Evolutionary conservation across 2,888 invertebrate genomes (phyloP), one percentile per base, ranked within the genome.

Genomic region (Brenthis daphne): DNA sequence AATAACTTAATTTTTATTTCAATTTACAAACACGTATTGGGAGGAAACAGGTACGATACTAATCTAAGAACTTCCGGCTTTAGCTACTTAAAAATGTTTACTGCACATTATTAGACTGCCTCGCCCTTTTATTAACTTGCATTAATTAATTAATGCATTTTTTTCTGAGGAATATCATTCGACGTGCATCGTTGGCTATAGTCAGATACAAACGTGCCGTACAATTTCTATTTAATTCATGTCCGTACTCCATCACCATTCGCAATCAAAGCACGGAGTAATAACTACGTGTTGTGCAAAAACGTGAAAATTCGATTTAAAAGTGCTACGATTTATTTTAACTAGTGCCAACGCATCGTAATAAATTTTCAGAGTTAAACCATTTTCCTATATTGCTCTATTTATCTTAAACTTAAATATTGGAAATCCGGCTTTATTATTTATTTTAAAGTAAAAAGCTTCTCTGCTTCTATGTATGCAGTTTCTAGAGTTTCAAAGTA

Each of bases 231-330:
- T 50, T 5, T 50, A 50, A 50, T 48, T 48, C 58, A 54, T 51
- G 48, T 67, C 60, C 60, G 51, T 33, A 68, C 48, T 71, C 48
- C 57, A 64, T 50, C 48, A 37, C 37, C 50, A 37, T 60, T 20
- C 55, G 64, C 48, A 71, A 71, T 71, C 56, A 53, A 57, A 61
- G 60, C 64, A 69, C 66, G 67, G 29, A 60, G 64, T 58, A 48
- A 57, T 20, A 65, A 37, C 61, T 54, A 65, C 54, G 61, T 53
- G 61, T 29, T 54, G 43, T 60, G 53, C 47, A 67, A 63, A 73
- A 68, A 64, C 64, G 29, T 60, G 57, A 66, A 66, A 71, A 66
- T 53, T 60, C 60, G 37, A 56, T 67, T 60, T 50, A 50, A 54
- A 57, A 70, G 51, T 54, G 20, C 64, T 47, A 47, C 53, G 53